phyloP scores from a whole-genome alignment of 2,113 vertebrate species.

The Tretioscincus oriximinensis region DNA sequence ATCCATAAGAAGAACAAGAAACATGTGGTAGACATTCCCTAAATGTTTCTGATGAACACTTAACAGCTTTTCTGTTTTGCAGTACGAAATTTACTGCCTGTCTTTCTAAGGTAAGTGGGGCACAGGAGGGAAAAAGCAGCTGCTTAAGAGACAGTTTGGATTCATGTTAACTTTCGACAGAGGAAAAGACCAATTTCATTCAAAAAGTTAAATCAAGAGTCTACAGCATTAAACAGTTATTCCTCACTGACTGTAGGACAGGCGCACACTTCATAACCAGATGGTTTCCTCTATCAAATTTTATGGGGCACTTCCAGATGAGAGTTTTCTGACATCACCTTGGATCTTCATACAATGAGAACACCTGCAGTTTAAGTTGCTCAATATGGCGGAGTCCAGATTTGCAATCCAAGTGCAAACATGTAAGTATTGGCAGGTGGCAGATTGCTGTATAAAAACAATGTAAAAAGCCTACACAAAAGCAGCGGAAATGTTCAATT shows the following conservation, averaged over 20 bases:
- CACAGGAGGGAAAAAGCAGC: constrained; percentile 23
- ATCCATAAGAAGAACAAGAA: constrained; percentile 45
- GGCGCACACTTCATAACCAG: constrained; percentile 15
- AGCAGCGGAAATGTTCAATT: background rate
- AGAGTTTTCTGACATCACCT: constrained; percentile 5
- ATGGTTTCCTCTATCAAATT: constrained; percentile 19
- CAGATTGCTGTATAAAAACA: background rate
- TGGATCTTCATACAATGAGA: constrained; percentile 1
- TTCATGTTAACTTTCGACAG: constrained; percentile 7
- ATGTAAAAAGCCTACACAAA: background rate
- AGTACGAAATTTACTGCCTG: constrained; percentile 17
- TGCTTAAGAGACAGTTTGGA: constrained; percentile 30
- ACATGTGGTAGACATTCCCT: constrained; percentile 31
- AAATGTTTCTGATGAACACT: constrained; percentile 49
- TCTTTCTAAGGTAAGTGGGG: background rate
- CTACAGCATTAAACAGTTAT: constrained; percentile 23
- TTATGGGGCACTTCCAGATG: constrained; percentile 11
- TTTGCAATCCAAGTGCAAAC: background rate
- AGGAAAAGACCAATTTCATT: constrained; percentile 35
- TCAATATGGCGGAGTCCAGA: background rate
- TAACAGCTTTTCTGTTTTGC: constrained; percentile 37
- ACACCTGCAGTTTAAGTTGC: background rate
- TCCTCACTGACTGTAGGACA: background rate
- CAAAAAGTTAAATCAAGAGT: constrained; percentile 28
- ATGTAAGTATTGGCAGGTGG: background rate